These are phyloP conservation scores for Tholera decimalis DNA, from an alignment of 2,888 invertebrate species.

Conservation along the genomic window DNA sequence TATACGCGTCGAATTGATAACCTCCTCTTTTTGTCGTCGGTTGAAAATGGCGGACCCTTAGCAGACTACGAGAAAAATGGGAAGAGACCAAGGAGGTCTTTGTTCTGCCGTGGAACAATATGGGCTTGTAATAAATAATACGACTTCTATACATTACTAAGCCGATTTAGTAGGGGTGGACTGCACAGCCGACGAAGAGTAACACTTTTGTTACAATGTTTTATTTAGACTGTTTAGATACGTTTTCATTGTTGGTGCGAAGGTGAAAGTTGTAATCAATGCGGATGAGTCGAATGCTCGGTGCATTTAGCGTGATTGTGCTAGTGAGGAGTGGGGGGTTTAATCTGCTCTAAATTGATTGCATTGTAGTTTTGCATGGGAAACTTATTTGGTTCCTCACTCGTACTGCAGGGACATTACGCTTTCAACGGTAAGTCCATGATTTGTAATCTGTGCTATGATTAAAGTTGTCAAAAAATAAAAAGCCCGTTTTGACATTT, in stretches of 20 bases:
- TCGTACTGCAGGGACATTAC: background rate
- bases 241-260: conserved; percentile 33
- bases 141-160: no score
- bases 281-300: conserved; percentile 39
- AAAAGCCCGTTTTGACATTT: no score
- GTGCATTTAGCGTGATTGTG: conserved; percentile 28
- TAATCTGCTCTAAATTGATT: conserved; percentile 25
- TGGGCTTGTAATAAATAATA: no score
- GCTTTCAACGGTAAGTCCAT: background rate
- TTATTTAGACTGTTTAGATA: no score
- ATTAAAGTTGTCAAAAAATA: no score
- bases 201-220: background rate
- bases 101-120: no score
- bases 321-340: background rate
- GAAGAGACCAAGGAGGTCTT: no score
- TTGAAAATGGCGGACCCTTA: no score
- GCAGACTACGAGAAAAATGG: no score
- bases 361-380: conserved; percentile 7
- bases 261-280: conserved; percentile 66
- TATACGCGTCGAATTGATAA: no score
- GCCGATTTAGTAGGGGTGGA: no score
- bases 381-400: conserved; percentile 5
- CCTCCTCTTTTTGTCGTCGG: no score
- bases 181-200: background rate
- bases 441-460: background rate